Evolutionary conservation across 2,888 invertebrate genomes (phyloP).

Genomic region (Eueremaeus valkanovi): DNA sequence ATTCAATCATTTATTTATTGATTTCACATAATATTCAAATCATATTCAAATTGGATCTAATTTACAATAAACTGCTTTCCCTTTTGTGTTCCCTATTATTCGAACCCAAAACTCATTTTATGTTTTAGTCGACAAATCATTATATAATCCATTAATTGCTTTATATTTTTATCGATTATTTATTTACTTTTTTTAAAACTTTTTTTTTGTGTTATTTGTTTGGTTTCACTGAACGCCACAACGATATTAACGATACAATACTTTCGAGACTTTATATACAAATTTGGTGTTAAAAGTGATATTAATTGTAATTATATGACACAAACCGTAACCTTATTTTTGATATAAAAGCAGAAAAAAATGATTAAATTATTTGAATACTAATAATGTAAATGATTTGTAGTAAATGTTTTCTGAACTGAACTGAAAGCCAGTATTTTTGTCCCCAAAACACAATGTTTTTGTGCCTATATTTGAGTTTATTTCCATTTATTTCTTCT

Average conservation of each 20-base stretch:
- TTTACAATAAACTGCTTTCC: not conserved
- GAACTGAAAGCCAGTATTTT: constrained; percentile 23
- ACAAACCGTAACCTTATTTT: constrained; percentile 22
- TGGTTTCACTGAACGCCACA: constrained; percentile 18
- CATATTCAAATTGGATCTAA: not conserved
- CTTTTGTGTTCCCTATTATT: not conserved
- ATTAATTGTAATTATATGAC: constrained; percentile 24
- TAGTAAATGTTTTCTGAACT: not conserved
- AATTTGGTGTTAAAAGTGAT: constrained; percentile 32
- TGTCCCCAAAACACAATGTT: constrained; percentile 14
- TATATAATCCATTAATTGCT: no score
- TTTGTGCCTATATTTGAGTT: not conserved
- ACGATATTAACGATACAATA: constrained; percentile 32
- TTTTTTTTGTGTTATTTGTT: not conserved
- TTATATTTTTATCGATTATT: no score
- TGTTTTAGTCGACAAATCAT: no score
- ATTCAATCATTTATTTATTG: not conserved
- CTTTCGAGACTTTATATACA: constrained; percentile 14
- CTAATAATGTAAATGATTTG: not conserved
- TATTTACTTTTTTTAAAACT: no score
- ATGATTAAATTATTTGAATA: not conserved
- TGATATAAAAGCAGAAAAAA: constrained; percentile 17
- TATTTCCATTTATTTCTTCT: not conserved
- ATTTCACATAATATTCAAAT: not conserved
- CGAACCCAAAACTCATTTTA: no score